A percentile compares a stretch with the other conserved stretches of the same genome.
Conservation (phyloP, 2,888 invertebrate genomes). For the Diarsia brunnea region DNA sequence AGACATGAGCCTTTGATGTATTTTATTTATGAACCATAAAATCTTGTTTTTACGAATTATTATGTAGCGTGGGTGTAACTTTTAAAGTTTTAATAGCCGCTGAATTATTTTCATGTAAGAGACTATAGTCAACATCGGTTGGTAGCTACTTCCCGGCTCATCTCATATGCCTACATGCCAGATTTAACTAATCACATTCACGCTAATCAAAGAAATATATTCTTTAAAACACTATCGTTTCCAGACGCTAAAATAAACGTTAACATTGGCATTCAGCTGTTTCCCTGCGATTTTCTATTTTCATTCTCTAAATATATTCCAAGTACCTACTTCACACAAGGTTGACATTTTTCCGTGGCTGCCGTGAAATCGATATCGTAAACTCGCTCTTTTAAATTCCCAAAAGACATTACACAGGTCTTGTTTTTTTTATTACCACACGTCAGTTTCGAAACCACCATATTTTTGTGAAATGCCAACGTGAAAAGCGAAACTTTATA, state of each 20-base stretch:
- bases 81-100: slow-evolving; percentile 56
- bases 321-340: slow-evolving; percentile 76
- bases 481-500: background rate
- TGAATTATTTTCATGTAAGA: slow-evolving; percentile 56
- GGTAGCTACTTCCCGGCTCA: slow-evolving; percentile 17
- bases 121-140: slow-evolving; percentile 11
- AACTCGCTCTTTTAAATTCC: slow-evolving; percentile 68
- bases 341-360: slow-evolving; percentile 81
- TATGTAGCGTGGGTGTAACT: slow-evolving; percentile 51
- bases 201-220: slow-evolving; percentile 38
- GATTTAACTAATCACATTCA: slow-evolving; percentile 19
- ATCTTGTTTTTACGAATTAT: slow-evolving; percentile 61
- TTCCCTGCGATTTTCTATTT: slow-evolving; percentile 86
- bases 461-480: slow-evolving; percentile 5
- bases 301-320: slow-evolving; percentile 82
- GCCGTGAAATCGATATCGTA: slow-evolving; percentile 72
- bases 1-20: slow-evolving; percentile 58
- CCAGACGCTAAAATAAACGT: slow-evolving; percentile 81
- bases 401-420: slow-evolving; percentile 57
- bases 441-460: slow-evolving; percentile 17
- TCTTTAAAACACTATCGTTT: slow-evolving; percentile 64
- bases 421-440: slow-evolving; percentile 38
- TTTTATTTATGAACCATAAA: slow-evolving; percentile 64
- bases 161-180: background rate
- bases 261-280: slow-evolving; percentile 89